Conservation (phyloP, 2,888 invertebrate species). For the Isotomurus palustris region DNA sequence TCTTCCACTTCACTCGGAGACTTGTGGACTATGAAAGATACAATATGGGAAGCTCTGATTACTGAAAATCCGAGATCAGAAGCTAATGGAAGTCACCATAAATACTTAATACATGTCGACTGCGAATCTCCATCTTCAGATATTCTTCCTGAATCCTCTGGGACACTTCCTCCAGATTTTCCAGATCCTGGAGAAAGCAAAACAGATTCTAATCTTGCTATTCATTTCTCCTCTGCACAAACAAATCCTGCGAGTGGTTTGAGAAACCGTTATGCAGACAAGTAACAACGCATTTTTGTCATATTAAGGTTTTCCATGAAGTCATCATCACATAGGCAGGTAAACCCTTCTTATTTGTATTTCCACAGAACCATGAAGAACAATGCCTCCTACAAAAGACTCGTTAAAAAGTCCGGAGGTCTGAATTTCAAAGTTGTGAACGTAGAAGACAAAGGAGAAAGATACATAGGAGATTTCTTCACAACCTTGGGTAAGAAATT, state of each 20-base stretch:
- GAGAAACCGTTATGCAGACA: too few relatives aligned
- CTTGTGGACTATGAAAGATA: too few relatives aligned
- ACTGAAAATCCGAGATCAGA: neutral
- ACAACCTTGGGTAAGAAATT: conserved; percentile 30
- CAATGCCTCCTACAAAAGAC: conserved; percentile 11
- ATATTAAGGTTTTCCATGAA: too few relatives aligned
- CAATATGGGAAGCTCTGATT: conserved; percentile 3
- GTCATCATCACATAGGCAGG: too few relatives aligned
- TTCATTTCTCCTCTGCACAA: too few relatives aligned
- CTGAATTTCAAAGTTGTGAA: conserved; percentile 40
- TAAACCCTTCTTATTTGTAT: too few relatives aligned
- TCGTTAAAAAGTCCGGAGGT: conserved; percentile 38
- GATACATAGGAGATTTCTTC: conserved; percentile 40
- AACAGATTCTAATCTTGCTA: too few relatives aligned
- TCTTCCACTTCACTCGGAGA: too few relatives aligned
- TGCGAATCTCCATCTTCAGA: neutral
- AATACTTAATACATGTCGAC: neutral
- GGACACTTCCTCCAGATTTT: too few relatives aligned
- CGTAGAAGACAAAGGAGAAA: conserved; percentile 39
- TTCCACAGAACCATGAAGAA: neutral
- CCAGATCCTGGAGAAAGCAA: too few relatives aligned
- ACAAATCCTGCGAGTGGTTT: too few relatives aligned
- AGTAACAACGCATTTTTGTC: too few relatives aligned
- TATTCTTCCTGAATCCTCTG: neutral
- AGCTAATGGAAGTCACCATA: neutral